Percentiles rank a stretch among this genome's conserved stretches.
Conservation (phyloP, 1,140 invertebrate genomes). For the Monochamus saltuarius region DNA sequence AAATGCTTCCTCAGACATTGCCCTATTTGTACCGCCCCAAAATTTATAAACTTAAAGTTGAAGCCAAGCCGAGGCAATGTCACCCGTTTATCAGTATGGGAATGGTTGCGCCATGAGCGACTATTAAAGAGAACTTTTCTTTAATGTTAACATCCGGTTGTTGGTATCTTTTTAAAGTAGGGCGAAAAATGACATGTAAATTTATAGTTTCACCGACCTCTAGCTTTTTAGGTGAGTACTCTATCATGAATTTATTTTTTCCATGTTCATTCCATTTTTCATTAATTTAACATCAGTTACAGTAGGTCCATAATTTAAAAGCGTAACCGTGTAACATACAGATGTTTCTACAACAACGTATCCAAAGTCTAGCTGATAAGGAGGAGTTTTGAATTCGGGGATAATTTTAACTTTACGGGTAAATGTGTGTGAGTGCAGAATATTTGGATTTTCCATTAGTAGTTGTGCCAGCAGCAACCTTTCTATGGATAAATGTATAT, state of each 20-base stretch:
- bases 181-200: constrained; percentile 43
- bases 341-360: constrained; percentile 46
- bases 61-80: constrained; percentile 3
- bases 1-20: constrained; percentile 46
- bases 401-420: constrained; percentile 35
- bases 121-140: constrained; percentile 32
- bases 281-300: constrained; percentile 38
- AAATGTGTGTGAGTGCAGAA: constrained; percentile 32
- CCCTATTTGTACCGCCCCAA: constrained; percentile 51
- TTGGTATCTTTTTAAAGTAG: background rate
- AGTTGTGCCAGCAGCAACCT: constrained; percentile 43
- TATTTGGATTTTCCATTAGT: constrained; percentile 37
- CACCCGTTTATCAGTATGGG: constrained; percentile 23
- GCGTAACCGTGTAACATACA: constrained; percentile 34
- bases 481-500: constrained; percentile 55
- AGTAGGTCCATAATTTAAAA: constrained; percentile 51
- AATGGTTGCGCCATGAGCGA: constrained; percentile 29
- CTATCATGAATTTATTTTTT: constrained; percentile 38
- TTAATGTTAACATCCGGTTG: constrained; percentile 11
- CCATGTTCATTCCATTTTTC: constrained; percentile 12
- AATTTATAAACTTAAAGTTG: constrained; percentile 39
- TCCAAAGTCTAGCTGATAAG: constrained; percentile 52
- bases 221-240: constrained; percentile 39
- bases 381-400: constrained; percentile 43
- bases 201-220: constrained; percentile 35